These are phyloP conservation scores for Calameuta filiformis DNA, from an alignment of 2,888 invertebrate species.

Conservation along the genomic window DNA sequence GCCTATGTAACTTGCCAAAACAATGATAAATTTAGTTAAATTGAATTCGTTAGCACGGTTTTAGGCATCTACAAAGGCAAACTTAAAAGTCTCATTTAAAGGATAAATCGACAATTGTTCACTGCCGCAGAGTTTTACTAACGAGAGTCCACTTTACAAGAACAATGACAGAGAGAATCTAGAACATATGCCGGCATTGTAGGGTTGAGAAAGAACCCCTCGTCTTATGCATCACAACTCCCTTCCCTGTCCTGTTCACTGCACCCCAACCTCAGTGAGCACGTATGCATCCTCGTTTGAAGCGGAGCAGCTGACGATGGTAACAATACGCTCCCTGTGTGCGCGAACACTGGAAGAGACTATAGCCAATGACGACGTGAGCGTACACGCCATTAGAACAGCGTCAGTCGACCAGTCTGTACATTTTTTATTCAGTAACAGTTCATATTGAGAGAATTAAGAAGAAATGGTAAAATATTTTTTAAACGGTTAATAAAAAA, in stretches of 20 bases:
- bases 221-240: constrained; percentile 15
- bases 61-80: not conserved
- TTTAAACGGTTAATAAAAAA: not conserved
- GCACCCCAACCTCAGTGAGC: not conserved
- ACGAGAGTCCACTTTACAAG: constrained; percentile 25
- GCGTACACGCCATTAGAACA: not conserved
- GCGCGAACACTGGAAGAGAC: not conserved
- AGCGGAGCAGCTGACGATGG: constrained; percentile 42
- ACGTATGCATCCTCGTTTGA: constrained; percentile 27
- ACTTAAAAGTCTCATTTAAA: not conserved
- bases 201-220: constrained; percentile 32
- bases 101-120: not conserved
- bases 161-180: constrained; percentile 25
- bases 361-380: not conserved
- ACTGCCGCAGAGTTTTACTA: not conserved
- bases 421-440: not conserved
- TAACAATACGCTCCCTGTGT: constrained; percentile 38
- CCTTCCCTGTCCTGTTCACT: constrained; percentile 22
- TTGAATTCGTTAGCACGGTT: too few relatives aligned
- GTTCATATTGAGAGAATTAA: not conserved
- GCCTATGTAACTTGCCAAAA: too few relatives aligned
- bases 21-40: too few relatives aligned
- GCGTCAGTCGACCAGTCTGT: not conserved
- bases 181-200: constrained; percentile 18
- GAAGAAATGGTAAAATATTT: too few relatives aligned